phyloP scores from a whole-genome alignment of 2,797 vertebrate genomes.

The Cryptoprocta ferox region DNA sequence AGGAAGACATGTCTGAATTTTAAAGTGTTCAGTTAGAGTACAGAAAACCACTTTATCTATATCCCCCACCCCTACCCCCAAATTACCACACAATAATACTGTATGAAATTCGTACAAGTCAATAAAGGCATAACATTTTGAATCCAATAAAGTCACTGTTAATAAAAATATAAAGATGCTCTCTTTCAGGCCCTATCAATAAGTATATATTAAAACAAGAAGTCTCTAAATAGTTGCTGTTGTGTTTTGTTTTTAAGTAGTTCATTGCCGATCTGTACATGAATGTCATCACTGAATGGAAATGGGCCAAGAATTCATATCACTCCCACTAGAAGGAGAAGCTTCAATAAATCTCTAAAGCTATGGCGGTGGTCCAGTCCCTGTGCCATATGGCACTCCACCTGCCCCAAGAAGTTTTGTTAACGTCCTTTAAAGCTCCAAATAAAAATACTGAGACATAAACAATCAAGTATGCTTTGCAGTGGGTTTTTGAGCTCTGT shows the following conservation, averaged over 20 bases:
- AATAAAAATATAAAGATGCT: conserved; percentile 29
- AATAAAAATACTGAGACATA: conserved; percentile 81
- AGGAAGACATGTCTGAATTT: background rate
- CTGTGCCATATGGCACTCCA: conserved; percentile 78
- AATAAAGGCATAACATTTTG: background rate
- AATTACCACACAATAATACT: background rate
- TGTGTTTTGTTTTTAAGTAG: background rate
- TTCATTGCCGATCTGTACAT: conserved; percentile 58
- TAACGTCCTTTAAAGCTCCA: conserved; percentile 77
- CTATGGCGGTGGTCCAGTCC: conserved; percentile 78
- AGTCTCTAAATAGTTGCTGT: background rate
- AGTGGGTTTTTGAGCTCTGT: conserved; percentile 81
- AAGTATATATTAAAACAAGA: conserved; percentile 1
- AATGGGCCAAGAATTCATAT: conserved; percentile 69
- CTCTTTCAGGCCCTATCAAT: background rate
- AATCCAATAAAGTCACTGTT: background rate
- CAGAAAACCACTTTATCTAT: background rate
- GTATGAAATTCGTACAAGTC: background rate
- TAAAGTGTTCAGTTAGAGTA: background rate
- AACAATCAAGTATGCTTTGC: conserved; percentile 82
- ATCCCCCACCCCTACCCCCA: background rate
- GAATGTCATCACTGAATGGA: conserved; percentile 70
- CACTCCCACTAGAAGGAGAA: conserved; percentile 59
- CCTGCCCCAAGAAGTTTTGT: conserved; percentile 80
- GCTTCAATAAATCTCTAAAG: conserved; percentile 74